phyloP scores from a whole-genome alignment of 2,113 vertebrate genomes.

The Diphyllodes magnificus region DNA sequence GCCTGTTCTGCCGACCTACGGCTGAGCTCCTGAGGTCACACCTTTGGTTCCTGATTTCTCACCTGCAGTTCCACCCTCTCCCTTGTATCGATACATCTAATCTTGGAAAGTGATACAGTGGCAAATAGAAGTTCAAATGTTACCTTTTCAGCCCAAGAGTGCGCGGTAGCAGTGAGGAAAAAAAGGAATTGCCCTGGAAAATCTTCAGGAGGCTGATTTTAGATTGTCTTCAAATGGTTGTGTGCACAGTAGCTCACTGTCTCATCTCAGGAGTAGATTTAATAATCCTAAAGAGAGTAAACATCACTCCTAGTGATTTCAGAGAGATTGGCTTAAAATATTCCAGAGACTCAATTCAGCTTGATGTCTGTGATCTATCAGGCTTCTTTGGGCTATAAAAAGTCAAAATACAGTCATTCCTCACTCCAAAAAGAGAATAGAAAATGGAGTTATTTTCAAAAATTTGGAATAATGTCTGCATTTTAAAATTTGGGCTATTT shows the following conservation, averaged over 20 bases:
- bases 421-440: not conserved
- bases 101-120: not conserved
- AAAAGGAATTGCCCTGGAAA: not conserved
- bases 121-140: not conserved
- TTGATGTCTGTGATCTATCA: not conserved
- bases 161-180: accelerated
- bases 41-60: not conserved
- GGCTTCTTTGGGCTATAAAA: not conserved
- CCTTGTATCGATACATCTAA: too few species aligned
- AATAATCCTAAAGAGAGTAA: not conserved
- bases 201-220: not conserved
- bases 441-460: not conserved
- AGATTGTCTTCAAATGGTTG: not conserved
- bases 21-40: not conserved
- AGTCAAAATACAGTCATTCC: not conserved
- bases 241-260: not conserved
- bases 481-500: not conserved
- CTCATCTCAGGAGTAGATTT: not conserved
- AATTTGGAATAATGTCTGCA: not conserved
- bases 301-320: not conserved
- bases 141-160: not conserved
- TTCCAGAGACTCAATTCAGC: not conserved
- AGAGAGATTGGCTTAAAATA: not conserved
- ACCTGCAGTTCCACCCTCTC: not conserved
- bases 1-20: not conserved